Evolutionary conservation across 30 jellyfish, hydroid and myxozoan genomes (phyloP), one percentile per base, ranked within the genome.

Genomic region (Catostylus mosaicus): DNA sequence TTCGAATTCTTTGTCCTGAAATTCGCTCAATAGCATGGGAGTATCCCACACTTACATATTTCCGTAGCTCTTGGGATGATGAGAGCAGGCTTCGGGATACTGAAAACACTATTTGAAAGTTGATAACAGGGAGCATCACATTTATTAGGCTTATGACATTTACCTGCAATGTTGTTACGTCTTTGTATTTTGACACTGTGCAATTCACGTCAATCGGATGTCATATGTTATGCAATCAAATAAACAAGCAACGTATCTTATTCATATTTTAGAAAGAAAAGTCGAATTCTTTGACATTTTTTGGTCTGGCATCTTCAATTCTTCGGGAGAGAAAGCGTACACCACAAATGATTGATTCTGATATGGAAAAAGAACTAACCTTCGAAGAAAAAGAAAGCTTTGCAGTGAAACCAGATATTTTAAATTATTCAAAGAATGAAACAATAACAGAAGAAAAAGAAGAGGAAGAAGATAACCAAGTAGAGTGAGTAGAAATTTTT

Each of bases 281-380:
- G 20, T 48, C 86, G 14, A 30, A 24, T 20, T 43, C 88, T 30
- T 14, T 54, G 29, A 73, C 91, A 4, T 80, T 67, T 30, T 38
- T 66, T 23, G 77, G 84, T 23, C 71, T 67, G 29, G 78, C 84
- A 18, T 34, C 79, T 9, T 47, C 91, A 8, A 57, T 65, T 30
- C 77, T 80, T 30, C 91, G 84, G 12, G 81, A 80, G 38, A 51
- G 77, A 37, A 80, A 30, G 34, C 57, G 56, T 26, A 14, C 20
- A 1, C 18, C 67, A 20, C 73, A 26, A 12, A 32, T 1, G 31
- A 37, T 65, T 34, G 30, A 22, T 1, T 46, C 31, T 0, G 73
- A 2, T 11, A 27, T 20, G 3, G 34, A 33, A 24, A 78, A 67
- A 37, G 65, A 68, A 31, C 8, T 12, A 0, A 23, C 9, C 20